Percentiles rank a stretch among this genome's conserved stretches.
These are phyloP conservation scores for Baryphthengus martii DNA, from an alignment of 2,113 vertebrate species.

Conservation along the genomic window DNA sequence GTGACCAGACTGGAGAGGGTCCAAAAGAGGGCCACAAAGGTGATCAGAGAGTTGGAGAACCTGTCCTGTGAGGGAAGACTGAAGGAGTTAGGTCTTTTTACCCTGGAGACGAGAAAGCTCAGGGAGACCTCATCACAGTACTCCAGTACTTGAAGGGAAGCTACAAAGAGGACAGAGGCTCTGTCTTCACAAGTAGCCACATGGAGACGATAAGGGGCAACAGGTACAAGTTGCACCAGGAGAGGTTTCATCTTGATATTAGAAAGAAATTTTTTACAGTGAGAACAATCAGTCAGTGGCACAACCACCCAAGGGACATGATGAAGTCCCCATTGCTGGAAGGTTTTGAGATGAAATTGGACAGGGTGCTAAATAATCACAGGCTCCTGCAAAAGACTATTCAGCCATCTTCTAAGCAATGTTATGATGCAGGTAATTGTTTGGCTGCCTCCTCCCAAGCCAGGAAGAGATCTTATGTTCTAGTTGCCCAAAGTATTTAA, in stretches of 20 bases:
- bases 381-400: neutral
- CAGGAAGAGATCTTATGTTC: neutral
- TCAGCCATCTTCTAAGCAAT: neutral
- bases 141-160: neutral
- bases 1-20: neutral
- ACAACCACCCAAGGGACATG: neutral
- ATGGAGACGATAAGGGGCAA: neutral
- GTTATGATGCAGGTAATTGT: neutral
- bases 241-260: neutral
- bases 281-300: neutral
- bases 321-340: neutral
- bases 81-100: neutral
- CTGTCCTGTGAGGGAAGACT: neutral
- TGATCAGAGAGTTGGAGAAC: neutral
- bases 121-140: neutral
- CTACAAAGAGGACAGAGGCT: neutral
- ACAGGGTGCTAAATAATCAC: neutral
- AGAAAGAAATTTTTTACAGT: neutral
- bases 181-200: neutral
- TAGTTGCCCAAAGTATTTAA: neutral
- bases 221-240: neutral
- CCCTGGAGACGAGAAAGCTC: neutral
- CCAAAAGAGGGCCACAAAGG: no score
- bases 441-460: neutral
- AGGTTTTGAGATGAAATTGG: neutral